Base-by-base conservation (phyloP, 2,113 vertebrate species). In the Otis tarda region DNA sequence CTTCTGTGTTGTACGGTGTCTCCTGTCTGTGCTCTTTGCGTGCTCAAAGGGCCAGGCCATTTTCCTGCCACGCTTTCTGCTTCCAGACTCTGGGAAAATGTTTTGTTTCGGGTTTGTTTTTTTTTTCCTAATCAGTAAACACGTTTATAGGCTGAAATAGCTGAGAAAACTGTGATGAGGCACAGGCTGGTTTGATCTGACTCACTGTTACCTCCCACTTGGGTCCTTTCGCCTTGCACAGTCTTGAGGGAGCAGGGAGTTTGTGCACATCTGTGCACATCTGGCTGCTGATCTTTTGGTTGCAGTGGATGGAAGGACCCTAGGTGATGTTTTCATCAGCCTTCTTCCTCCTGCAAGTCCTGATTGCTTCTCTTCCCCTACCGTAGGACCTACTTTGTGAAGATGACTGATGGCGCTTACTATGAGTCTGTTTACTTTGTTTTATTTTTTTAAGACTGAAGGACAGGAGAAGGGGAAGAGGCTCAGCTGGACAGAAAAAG, bases 381-480 rank as follows among this genome's bases (percentile, higher is more conserved):
- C n/a, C n/a, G n/a, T n/a, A n/a, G n/a, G n/a, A n/a, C n/a, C n/a
- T n/a, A 4, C 73, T 78, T 52, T 27, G 19, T 5, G 65, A 16
- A 80, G 57, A 25, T 20, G 35, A 9, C 12, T 11, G 59, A 18
- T 73, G 81, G 14, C 22, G 6, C 71, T 91, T 78, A 31, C 47
- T 28, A 0, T 20, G 31, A 15, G 45, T 7, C 20, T 53, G 18
- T 16, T 85, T n/a, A 0, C 15, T 59, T 59, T 12, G 16, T 6
- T 55, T 60, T 28, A 0, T 28, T 37, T 61, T 83, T 41, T 49
- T 25, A 28, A 1, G 1, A 0, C 39, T n/a, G 49, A 56, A 43
- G 75, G 80, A 28, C 9, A 5, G 60, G 43, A 47, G 65, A 14
- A 71, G n/a, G 37, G 53, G 35, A 39, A 2, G 70, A 35, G 69